Base-by-base conservation (phyloP, 2,113 vertebrate species). In the Sciurus niger region DNA sequence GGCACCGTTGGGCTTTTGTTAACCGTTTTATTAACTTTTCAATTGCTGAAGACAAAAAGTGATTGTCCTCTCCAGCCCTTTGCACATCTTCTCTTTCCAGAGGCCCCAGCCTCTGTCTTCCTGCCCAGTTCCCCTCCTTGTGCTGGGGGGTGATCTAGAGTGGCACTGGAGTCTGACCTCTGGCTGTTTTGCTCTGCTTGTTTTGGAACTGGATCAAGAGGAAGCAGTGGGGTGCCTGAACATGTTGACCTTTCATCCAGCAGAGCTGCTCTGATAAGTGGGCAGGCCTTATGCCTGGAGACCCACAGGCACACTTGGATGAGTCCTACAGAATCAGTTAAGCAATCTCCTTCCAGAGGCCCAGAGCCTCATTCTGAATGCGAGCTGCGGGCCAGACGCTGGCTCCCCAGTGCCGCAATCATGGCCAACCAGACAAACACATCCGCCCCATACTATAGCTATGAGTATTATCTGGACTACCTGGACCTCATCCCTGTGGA, bases 381-480 rank as follows among this genome's bases (percentile, higher is more conserved):
- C 37, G 78, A 97, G 96, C 25, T 6, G 28, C 84, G 48, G 55
- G 58, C 43, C 84, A 2, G n/a, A 34, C 16, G 3, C 48, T 7
- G 22, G 4, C 60, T 20, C 1, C n/a, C 63, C 43, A 14, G 96
- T 34, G 28, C 82, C 32, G 0, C 84, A n/a, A 97, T 60, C 86
- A 98, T 97, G 94, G 98, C 98, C 92, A 98, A 98, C 53, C 97
- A 97, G 88, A 99, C 98, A 43, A 97, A 97, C 28, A 34, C 96
- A 60, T 97, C 98, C 0, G 58, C 94, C 22, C 98, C 97, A 12
- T 97, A 98, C 93, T 98, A 98, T 98, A 97, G 88, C 1, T 99
- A 98, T 0, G 99, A 99, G 89, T 99, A 99, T 95, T 99, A 99
- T 32, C 98, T 99, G 95, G 99, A 99, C 97, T 99, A 99, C 67